phyloP scores from a whole-genome alignment of 1,140 invertebrate species.

The Drosophila prosaltans region DNA sequence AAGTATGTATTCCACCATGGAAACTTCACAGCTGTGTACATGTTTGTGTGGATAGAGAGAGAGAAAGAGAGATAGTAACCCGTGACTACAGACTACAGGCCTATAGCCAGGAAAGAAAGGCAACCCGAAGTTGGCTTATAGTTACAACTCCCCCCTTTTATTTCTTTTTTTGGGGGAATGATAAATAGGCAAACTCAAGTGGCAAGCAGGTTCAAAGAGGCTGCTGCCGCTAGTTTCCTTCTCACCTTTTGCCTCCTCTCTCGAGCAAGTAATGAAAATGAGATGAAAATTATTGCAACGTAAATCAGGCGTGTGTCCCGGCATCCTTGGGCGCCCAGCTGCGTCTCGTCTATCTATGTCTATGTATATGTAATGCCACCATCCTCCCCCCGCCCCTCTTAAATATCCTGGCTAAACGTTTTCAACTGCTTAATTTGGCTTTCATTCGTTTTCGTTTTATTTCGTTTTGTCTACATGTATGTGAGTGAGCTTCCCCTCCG shows the following conservation, averaged over 20 bases:
- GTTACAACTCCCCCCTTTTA: not conserved
- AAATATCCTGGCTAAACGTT: conserved; percentile 60
- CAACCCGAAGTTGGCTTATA: conserved; percentile 15
- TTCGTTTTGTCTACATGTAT: conserved; percentile 41
- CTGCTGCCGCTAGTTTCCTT: conserved; percentile 41
- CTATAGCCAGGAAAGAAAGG: conserved; percentile 27
- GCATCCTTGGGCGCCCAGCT: conserved; percentile 56
- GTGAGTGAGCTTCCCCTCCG: conserved; percentile 20
- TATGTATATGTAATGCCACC: too few relatives aligned
- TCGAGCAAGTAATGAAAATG: conserved; percentile 69
- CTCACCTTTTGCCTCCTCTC: conserved; percentile 49
- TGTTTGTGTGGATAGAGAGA: not conserved
- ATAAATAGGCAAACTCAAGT: conserved; percentile 71
- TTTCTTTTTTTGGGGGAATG: conserved; percentile 41
- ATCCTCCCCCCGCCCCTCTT: not conserved
- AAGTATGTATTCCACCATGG: conserved; percentile 24
- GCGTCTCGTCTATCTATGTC: conserved; percentile 29
- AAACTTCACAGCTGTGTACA: conserved; percentile 56
- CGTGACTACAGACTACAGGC: conserved; percentile 31
- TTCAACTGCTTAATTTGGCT: conserved; percentile 79
- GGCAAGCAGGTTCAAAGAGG: conserved; percentile 22
- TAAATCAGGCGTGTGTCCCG: conserved; percentile 61
- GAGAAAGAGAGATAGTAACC: conserved; percentile 13
- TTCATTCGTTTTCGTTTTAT: conserved; percentile 62
- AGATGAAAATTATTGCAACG: conserved; percentile 81